These are phyloP conservation scores for Leptoteleia sp. DNA, from an alignment of 1,140 invertebrate genomes.

Conservation along the genomic window DNA sequence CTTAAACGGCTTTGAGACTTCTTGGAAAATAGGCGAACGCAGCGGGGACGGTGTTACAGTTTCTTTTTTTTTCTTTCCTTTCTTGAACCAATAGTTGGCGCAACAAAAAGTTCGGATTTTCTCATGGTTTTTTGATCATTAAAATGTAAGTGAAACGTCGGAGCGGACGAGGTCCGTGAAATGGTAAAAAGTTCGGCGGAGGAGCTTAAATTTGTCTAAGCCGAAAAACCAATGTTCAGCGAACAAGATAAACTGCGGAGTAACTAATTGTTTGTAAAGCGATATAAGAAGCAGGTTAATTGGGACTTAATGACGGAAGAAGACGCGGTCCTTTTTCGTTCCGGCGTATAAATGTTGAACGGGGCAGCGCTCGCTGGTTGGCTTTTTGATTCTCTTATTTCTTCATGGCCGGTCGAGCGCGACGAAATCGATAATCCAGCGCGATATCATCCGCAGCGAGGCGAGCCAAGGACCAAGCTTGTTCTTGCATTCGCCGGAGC, in stretches of 20 bases:
- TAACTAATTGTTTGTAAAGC: slow-evolving; percentile 56
- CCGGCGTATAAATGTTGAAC: slow-evolving; percentile 67
- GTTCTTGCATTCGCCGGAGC: slow-evolving; percentile 61
- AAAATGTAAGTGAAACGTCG: not conserved
- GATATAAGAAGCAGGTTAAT: slow-evolving; percentile 57
- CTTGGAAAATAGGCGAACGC: no score
- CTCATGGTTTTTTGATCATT: not conserved
- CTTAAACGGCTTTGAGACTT: no score
- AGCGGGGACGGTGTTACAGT: no score
- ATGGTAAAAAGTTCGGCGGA: not conserved
- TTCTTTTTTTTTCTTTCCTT: no score
- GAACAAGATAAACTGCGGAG: slow-evolving; percentile 25
- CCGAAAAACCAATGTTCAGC: slow-evolving; percentile 7
- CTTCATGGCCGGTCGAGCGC: slow-evolving; percentile 67
- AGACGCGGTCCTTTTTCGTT: slow-evolving; percentile 53
- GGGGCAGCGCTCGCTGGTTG: slow-evolving; percentile 41
- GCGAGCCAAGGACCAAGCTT: slow-evolving; percentile 58
- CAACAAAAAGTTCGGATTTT: not conserved
- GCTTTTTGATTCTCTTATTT: slow-evolving; percentile 70
- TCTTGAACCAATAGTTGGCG: no score
- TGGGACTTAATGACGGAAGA: slow-evolving; percentile 54
- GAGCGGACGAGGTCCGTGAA: not conserved
- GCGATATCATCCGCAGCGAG: slow-evolving; percentile 69
- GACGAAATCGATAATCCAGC: slow-evolving; percentile 74
- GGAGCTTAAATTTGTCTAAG: slow-evolving; percentile 23